Evolutionary conservation across 2,797 vertebrate genomes (phyloP).

Genomic region (Nasua narica): DNA sequence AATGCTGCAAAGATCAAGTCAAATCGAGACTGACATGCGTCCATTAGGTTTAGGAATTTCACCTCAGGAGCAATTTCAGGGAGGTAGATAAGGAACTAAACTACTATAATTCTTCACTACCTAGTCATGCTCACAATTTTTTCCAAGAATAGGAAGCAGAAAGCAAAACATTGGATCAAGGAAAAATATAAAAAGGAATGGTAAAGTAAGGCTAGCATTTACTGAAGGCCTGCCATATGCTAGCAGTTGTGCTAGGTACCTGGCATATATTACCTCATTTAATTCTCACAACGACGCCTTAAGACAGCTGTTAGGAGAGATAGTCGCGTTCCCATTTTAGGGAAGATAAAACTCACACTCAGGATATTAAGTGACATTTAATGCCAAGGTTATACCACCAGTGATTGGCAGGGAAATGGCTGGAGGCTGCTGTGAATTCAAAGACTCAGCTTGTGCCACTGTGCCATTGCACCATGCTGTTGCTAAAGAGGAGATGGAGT

Average conservation of each 20-base stretch:
- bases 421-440: not conserved
- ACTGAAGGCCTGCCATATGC: not conserved
- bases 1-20: not conserved
- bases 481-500: not conserved
- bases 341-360: not conserved
- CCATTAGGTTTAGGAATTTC: not conserved
- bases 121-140: not conserved
- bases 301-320: not conserved
- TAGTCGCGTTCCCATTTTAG: not conserved
- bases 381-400: not conserved
- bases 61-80: not conserved
- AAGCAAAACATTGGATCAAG: not conserved
- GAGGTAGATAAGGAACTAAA: not conserved
- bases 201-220: not conserved
- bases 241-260: not conserved
- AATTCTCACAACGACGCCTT: not conserved
- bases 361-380: not conserved
- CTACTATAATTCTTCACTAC: not conserved
- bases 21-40: not conserved
- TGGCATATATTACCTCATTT: not conserved
- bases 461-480: not conserved
- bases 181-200: not conserved
- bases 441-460: not conserved
- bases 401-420: not conserved
- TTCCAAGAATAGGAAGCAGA: not conserved